Evolutionary conservation across 2,113 vertebrate genomes (phyloP).

Genomic region (Hemibagrus wyckioides): DNA sequence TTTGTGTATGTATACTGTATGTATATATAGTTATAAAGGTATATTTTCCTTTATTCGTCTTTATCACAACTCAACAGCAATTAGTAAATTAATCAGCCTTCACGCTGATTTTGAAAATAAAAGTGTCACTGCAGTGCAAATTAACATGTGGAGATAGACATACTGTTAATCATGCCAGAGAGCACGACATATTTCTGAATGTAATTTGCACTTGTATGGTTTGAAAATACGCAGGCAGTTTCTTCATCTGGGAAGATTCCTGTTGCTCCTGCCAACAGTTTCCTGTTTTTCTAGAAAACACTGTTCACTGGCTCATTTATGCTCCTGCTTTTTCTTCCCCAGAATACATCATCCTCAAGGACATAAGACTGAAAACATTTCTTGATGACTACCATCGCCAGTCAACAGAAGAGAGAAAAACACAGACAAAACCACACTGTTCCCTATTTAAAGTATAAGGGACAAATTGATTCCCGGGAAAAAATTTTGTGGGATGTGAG

Average conservation of each 20-base stretch:
- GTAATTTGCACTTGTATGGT: background rate
- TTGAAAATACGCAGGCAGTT: background rate
- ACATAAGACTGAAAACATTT: background rate
- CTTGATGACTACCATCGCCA: background rate
- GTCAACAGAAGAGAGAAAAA: conserved; percentile 11
- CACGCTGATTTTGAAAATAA: background rate
- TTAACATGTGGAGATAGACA: background rate
- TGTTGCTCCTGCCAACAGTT: background rate
- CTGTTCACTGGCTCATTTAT: background rate
- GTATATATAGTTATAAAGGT: too few relatives aligned
- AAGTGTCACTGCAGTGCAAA: background rate
- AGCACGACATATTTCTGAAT: background rate
- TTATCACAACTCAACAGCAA: background rate
- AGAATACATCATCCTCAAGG: background rate
- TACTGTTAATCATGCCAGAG: background rate
- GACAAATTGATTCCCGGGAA: conserved; percentile 17
- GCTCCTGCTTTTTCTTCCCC: background rate
- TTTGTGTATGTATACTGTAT: too few relatives aligned
- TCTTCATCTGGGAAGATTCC: background rate
- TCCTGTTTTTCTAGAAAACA: conserved; percentile 4
- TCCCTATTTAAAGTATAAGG: conserved; percentile 16
- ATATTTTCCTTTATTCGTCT: too few relatives aligned
- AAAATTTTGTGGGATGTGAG: conserved; percentile 16
- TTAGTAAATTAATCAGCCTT: background rate
- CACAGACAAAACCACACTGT: conserved; percentile 6